phyloP scores from a whole-genome alignment of 2,797 vertebrate species.

The Mus minutoides region DNA sequence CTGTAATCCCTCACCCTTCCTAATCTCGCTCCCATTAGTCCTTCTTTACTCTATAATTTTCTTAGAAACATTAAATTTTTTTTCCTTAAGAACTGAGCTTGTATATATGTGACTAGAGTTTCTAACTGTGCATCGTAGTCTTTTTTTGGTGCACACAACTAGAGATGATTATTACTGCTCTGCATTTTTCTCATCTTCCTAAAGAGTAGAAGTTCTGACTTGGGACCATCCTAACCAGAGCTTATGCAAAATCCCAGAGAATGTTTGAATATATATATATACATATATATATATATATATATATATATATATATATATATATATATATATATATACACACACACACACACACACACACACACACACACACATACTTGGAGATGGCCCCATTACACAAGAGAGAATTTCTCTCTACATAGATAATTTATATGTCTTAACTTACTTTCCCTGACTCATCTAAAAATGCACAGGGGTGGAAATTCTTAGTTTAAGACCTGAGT shows the following conservation, averaged over 20 bases:
- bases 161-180: background rate
- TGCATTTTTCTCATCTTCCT: background rate
- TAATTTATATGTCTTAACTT: background rate
- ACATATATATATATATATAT: too few species aligned
- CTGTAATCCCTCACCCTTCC: background rate
- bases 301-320: too few species aligned
- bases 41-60: background rate
- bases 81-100: background rate
- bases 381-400: background rate
- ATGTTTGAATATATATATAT: background rate
- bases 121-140: background rate
- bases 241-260: background rate
- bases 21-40: background rate
- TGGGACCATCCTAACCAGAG: background rate
- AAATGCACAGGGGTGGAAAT: background rate
- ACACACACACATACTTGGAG: background rate
- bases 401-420: background rate
- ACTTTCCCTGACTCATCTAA: background rate
- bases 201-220: constrained; percentile 46
- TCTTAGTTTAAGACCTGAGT: background rate
- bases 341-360: too few species aligned
- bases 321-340: too few species aligned
- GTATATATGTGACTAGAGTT: background rate
- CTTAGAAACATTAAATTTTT: background rate
- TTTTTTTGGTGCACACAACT: background rate